These are phyloP conservation scores for Montipora foliosa DNA, from an alignment of 64 coral and sea anemone species.

Conservation along the genomic window DNA sequence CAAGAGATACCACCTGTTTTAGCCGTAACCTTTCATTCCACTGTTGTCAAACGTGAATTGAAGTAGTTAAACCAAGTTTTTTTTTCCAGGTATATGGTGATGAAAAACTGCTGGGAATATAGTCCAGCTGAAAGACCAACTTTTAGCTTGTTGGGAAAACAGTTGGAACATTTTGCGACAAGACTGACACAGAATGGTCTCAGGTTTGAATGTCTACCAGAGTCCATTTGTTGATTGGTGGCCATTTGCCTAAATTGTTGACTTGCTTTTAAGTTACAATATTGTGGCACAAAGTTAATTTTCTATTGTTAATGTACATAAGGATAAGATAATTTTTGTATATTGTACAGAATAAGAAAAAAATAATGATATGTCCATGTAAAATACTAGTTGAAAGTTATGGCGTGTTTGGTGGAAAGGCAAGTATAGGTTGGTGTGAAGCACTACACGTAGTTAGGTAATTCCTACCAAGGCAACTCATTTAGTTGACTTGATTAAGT, in stretches of 20 bases:
- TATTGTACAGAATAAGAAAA: slow-evolving; percentile 17
- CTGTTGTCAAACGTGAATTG: no score
- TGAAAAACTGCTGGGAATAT: slow-evolving; percentile 45
- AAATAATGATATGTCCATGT: background rate
- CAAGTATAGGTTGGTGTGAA: no score
- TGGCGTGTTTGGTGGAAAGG: background rate
- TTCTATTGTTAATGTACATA: slow-evolving; percentile 36
- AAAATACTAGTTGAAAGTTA: background rate
- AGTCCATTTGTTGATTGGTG: slow-evolving; percentile 33
- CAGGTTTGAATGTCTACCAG: slow-evolving; percentile 47
- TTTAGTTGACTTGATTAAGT: no score
- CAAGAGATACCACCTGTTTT: no score
- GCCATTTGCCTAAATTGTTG: background rate
- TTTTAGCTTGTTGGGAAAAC: slow-evolving; percentile 45
- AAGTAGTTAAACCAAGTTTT: background rate
- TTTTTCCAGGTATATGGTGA: slow-evolving; percentile 32
- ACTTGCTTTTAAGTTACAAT: background rate
- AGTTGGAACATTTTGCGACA: slow-evolving; percentile 32
- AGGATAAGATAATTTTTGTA: slow-evolving; percentile 35
- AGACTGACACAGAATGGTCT: slow-evolving; percentile 12
- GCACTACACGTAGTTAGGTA: background rate
- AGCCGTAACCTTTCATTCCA: no score
- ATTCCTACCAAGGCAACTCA: no score
- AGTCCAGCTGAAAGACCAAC: slow-evolving; percentile 43
- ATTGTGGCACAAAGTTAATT: background rate